phyloP scores from a whole-genome alignment of 2,113 vertebrate genomes.

The Cynopterus brachyotis region DNA sequence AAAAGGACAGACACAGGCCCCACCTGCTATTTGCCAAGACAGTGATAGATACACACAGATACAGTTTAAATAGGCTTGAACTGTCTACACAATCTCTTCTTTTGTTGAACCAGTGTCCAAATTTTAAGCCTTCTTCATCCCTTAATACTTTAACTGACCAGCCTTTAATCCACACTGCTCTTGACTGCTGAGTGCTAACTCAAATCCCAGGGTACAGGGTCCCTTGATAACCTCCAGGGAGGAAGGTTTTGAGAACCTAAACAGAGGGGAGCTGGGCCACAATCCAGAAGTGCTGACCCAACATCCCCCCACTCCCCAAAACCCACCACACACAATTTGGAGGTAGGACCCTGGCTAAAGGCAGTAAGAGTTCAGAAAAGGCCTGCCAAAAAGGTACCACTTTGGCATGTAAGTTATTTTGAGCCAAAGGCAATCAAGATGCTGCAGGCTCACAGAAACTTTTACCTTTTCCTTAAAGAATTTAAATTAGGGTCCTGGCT shows the following conservation, averaged over 20 bases:
- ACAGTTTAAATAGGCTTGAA: neutral
- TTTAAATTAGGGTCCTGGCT: neutral
- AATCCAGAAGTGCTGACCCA: no score
- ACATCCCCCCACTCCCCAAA: rapidly evolving
- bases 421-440: neutral
- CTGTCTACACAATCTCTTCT: no score
- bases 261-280: neutral
- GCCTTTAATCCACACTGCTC: neutral
- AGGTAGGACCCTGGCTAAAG: neutral
- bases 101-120: neutral
- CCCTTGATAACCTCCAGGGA: neutral
- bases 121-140: neutral
- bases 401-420: neutral
- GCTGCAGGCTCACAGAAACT: neutral
- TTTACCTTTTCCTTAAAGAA: neutral
- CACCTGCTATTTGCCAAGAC: neutral
- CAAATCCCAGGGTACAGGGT: neutral
- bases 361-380: neutral
- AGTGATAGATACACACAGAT: neutral
- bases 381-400: neutral
- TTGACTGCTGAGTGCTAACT: neutral
- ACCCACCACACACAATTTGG: neutral
- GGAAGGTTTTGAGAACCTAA: neutral
- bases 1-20: neutral
- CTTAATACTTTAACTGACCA: neutral